Conservation (phyloP, 2,797 vertebrate species). For the Crenuchus spilurus region DNA sequence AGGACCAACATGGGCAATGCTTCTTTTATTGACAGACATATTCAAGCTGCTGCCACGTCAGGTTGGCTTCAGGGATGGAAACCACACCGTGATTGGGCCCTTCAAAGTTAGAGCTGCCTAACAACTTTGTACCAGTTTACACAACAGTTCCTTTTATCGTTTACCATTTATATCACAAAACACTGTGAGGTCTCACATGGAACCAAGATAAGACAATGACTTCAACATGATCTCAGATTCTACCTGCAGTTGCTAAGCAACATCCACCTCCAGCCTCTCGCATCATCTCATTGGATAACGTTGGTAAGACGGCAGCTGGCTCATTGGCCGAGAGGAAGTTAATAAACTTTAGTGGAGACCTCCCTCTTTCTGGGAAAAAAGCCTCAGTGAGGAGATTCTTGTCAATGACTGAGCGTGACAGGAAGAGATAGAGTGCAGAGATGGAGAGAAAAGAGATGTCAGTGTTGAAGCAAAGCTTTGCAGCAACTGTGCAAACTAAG, state of each 20-base stretch:
- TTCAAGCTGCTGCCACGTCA: slow-evolving; percentile 41
- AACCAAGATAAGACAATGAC: slow-evolving; percentile 81
- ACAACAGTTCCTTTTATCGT: slow-evolving; percentile 54
- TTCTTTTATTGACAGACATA: slow-evolving; percentile 47
- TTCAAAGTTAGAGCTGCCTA: slow-evolving; percentile 61
- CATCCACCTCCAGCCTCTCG: slow-evolving; percentile 82
- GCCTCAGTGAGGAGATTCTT: slow-evolving; percentile 74
- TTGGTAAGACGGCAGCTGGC: slow-evolving; percentile 73
- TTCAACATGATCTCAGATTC: slow-evolving; percentile 82
- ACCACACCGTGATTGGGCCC: slow-evolving; percentile 47
- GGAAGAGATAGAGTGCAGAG: neutral
- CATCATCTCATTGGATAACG: slow-evolving; percentile 76
- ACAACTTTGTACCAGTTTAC: slow-evolving; percentile 72
- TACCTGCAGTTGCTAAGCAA: slow-evolving; percentile 90
- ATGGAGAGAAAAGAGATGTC: slow-evolving; percentile 10
- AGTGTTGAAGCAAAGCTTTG: slow-evolving; percentile 66
- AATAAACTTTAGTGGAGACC: slow-evolving; percentile 83
- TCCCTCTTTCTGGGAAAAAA: slow-evolving; percentile 64
- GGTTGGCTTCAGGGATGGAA: neutral
- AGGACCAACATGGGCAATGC: slow-evolving; percentile 7
- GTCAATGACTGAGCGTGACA: slow-evolving; percentile 79
- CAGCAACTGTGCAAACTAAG: slow-evolving; percentile 69
- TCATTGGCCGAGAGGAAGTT: slow-evolving; percentile 82
- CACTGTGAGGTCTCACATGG: slow-evolving; percentile 72
- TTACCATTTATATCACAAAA: slow-evolving; percentile 72